Base-by-base conservation (phyloP, 2,888 invertebrate genomes). In the Sepiola atlantica region DNA sequence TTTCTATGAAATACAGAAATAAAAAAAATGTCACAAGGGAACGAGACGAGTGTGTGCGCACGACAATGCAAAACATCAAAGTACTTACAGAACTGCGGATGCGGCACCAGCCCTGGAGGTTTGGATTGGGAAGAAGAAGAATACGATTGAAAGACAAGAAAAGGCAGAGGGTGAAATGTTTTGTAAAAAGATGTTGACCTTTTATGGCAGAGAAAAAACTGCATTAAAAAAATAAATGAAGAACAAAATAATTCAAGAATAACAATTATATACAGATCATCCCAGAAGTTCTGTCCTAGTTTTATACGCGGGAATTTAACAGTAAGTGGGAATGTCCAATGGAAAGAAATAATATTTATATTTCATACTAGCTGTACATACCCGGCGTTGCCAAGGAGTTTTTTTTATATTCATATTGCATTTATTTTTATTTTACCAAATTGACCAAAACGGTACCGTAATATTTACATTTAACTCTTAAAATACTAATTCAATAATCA, bases 21-120 rank as follows among this genome's bases (percentile, higher is more conserved):
- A 61, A 45, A 45, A 8, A 45, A 45, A 45, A 45, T 45, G 24
- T 61, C 61, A 77, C 77, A 77, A n/a, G 77, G n/a, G n/a, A 77
- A 77, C 77, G 18, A 77, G 16, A 77, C 16, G 77, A n/a, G n/a
- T n/a, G n/a, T 77, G 77, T 77, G 77, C n/a, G 14, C 12, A 32
- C 12, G 14, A n/a, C 3, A 77, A 77, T n/a, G 77, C 77, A 77
- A 32, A 77, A 77, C n/a, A 77, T 77, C 77, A 77, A n/a, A 55
- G 55, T 92, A 92, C 92, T 92, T 92, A 92, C 92, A 92, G 55
- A 55, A 92, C 55, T 92, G 92, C 45, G 54, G 92, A 92, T n/a
- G 92, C 92, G 20, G 54, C n/a, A 55, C 92, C 92, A 18, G n/a
- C 92, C 92, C 92, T 92, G 92, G 45, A 45, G 45, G 45, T 45